Evolutionary conservation across 2,888 invertebrate genomes (phyloP).

Genomic region (Epinotia ramella): DNA sequence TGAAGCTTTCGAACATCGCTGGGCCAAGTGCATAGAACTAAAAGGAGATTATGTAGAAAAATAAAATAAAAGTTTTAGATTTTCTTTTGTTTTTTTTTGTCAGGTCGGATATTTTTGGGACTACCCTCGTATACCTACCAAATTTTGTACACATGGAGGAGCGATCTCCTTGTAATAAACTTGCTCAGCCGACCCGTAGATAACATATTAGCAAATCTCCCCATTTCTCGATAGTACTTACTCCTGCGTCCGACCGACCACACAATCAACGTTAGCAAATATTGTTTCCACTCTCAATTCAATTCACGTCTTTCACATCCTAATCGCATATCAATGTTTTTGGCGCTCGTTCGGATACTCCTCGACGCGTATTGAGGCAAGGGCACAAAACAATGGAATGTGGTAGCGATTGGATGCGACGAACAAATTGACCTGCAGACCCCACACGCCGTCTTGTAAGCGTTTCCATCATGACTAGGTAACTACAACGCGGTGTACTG

Average conservation of each 20-base stretch:
- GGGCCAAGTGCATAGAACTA: too few relatives aligned
- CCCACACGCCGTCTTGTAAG: neutral
- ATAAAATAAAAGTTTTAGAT: too few relatives aligned
- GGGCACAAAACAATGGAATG: neutral
- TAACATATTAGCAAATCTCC: neutral
- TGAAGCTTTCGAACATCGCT: too few relatives aligned
- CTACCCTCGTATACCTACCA: too few relatives aligned
- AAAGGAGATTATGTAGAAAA: too few relatives aligned
- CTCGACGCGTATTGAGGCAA: neutral
- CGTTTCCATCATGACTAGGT: neutral
- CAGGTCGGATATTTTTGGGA: too few relatives aligned
- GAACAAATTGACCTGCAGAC: neutral
- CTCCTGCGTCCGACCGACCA: neutral
- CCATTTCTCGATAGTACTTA: neutral
- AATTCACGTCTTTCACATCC: neutral
- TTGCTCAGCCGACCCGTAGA: neutral
- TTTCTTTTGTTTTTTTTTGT: too few relatives aligned
- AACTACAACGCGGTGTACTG: too few relatives aligned
- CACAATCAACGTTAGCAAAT: slow-evolving; percentile 11
- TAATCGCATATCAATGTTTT: neutral
- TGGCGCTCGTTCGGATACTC: neutral
- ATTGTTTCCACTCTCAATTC: neutral
- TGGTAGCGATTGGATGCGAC: neutral
- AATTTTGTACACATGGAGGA: neutral
- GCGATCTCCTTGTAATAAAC: neutral